Percentiles rank a stretch among this genome's conserved stretches.
These are phyloP conservation scores for Eufriesea mexicana DNA, from an alignment of 1,140 invertebrate species.

Conservation along the genomic window DNA sequence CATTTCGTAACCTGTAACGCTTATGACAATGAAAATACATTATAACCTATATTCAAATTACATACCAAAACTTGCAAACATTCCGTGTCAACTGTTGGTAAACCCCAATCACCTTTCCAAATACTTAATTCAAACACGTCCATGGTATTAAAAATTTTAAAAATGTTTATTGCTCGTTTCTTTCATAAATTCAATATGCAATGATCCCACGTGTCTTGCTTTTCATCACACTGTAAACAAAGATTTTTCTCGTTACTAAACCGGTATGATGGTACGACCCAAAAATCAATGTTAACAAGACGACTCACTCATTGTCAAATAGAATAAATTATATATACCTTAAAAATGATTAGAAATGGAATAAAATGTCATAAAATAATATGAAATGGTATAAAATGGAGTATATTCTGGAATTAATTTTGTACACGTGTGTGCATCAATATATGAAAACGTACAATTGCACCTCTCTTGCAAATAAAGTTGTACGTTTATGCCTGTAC, in stretches of 20 bases:
- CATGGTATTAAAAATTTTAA: conserved; percentile 26
- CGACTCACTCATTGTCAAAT: too few relatives aligned
- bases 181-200: neutral
- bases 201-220: neutral
- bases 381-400: too few relatives aligned
- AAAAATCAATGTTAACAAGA: too few relatives aligned
- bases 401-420: too few relatives aligned
- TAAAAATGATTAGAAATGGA: too few relatives aligned
- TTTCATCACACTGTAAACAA: conserved; percentile 7
- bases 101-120: conserved; percentile 92
- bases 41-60: conserved; percentile 53
- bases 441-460: too few relatives aligned
- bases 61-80: conserved; percentile 91
- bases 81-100: conserved; percentile 91
- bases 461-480: too few relatives aligned
- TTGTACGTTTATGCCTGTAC: too few relatives aligned
- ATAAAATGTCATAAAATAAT: too few relatives aligned
- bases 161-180: neutral
- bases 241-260: neutral
- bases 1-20: neutral
- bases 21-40: neutral
- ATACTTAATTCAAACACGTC: conserved; percentile 84
- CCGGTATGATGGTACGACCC: neutral
- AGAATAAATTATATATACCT: too few relatives aligned
- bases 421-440: too few relatives aligned